A percentile compares a stretch with the other conserved stretches of the same genome.
These are phyloP conservation scores for Patella vulgata DNA, from an alignment of 1,140 invertebrate genomes.

Conservation along the genomic window DNA sequence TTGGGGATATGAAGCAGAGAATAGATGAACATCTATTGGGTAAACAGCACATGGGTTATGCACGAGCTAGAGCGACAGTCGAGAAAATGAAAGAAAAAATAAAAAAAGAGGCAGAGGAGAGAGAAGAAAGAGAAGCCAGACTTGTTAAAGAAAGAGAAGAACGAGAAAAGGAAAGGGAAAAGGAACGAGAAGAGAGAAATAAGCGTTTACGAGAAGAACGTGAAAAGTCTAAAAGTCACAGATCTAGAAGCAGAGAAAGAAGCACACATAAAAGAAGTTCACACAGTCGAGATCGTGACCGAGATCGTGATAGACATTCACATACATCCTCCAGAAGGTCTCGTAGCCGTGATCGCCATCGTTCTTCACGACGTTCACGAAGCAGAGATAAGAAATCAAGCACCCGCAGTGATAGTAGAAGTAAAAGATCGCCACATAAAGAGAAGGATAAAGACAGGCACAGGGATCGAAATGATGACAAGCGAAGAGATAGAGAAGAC, in stretches of 20 bases:
- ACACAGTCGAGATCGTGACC: slow-evolving; percentile 38
- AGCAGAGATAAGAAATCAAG: slow-evolving; percentile 15
- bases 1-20: slow-evolving; percentile 95
- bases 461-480: slow-evolving; percentile 28
- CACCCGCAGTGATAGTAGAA: slow-evolving; percentile 18
- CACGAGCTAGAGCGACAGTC: slow-evolving; percentile 75
- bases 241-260: slow-evolving; percentile 44
- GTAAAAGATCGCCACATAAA: slow-evolving; percentile 22
- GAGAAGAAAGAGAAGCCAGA: slow-evolving; percentile 53
- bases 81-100: slow-evolving; percentile 70
- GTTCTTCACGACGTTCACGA: background rate
- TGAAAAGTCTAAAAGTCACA: slow-evolving; percentile 35
- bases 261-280: slow-evolving; percentile 31
- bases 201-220: slow-evolving; percentile 35
- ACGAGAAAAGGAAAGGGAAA: slow-evolving; percentile 62
- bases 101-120: slow-evolving; percentile 39
- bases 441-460: slow-evolving; percentile 20
- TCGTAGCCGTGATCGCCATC: slow-evolving; percentile 19
- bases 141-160: slow-evolving; percentile 54
- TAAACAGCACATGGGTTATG: slow-evolving; percentile 96
- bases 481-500: slow-evolving; percentile 22
- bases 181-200: slow-evolving; percentile 61
- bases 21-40: slow-evolving; percentile 98
- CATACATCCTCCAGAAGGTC: slow-evolving; percentile 24
- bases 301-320: slow-evolving; percentile 25